Conservation (phyloP, 2,888 invertebrate genomes). For the Heteropelma amictum region DNA sequence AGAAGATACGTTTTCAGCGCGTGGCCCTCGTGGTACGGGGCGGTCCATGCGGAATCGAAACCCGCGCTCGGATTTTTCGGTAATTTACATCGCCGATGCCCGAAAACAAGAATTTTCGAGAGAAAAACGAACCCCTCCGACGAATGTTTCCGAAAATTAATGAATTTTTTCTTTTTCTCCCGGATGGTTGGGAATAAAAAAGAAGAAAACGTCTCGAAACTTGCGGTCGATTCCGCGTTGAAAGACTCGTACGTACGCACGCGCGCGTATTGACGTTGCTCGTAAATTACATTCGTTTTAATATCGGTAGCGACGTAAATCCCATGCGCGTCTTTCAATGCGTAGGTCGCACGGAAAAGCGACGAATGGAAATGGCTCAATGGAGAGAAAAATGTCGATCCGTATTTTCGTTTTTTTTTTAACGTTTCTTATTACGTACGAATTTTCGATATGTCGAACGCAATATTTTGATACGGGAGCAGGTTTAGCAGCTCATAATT, state of each 20-base stretch:
- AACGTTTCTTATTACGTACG: no score
- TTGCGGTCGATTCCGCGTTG: background rate
- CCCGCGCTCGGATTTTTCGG: no score
- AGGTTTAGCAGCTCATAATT: no score
- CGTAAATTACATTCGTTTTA: slow-evolving; percentile 71
- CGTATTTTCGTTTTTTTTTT: no score
- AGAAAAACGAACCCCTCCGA: background rate
- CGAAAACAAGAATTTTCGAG: no score
- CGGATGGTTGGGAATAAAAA: background rate
- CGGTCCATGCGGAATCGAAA: no score
- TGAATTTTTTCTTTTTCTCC: no score
- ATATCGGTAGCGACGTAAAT: slow-evolving; percentile 67
- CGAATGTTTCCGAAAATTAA: background rate
- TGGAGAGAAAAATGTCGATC: background rate
- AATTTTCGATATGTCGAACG: no score
- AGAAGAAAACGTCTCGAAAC: background rate
- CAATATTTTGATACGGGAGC: no score
- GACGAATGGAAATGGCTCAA: slow-evolving; percentile 26
- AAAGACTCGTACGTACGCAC: background rate
- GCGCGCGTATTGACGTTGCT: slow-evolving; percentile 22
- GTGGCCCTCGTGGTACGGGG: no score
- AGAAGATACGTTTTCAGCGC: no score
- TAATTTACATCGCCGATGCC: no score
- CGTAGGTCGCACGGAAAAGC: background rate
- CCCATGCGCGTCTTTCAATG: slow-evolving; percentile 44